Base-by-base conservation (phyloP, 2,797 vertebrate genomes). In the Neopelma chrysocephalum region DNA sequence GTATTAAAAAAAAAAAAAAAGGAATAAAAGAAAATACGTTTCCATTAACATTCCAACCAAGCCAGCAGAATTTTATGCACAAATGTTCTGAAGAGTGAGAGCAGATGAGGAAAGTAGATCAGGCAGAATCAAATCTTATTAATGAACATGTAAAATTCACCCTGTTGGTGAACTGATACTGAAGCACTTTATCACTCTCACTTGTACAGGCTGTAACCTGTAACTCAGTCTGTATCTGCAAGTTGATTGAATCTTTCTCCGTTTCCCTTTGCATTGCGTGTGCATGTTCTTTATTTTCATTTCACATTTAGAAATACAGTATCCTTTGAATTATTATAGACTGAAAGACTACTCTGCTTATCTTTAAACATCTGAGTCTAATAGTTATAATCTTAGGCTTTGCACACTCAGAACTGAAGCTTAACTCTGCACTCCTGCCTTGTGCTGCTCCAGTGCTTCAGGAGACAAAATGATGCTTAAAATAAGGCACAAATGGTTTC, bases 1-100 rank as follows among this genome's bases (percentile, higher is more conserved):
- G 16, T 43, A 32, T 4, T 12, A 43, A 43, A 58, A n/a, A n/a
- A 32, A n/a, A n/a, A 26, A 3, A 5, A 18, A 12, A 12, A 7
- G 5, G 4, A 29, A 65, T 25, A 29, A 40, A 26, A 4, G 0
- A 21, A 56, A 72, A 31, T 10, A 43, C 0, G 0, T 71, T 91
- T 90, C 29, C 7, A 61, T 95, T 79, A 78, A 6, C 10, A 16
- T 71, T 91, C 53, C 40, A 71, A 43, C 36, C 0, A 1, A 82
- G 79, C 11, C 48, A 58, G 79, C 48, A 84, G 27, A 65, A 75
- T 76, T 78, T 75, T 78, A 45, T 54, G 60, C 62, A 32, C 31
- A 54, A 76, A 27, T 64, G 10, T 80, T 77, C 26, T 62, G 32
- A 54, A 58, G 17, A 48, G 34, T 42, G 23, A 71, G 32, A 73